Conservation (phyloP, 37 sponge, comb jelly and placozoan species). For the Halichondria panicea region DNA sequence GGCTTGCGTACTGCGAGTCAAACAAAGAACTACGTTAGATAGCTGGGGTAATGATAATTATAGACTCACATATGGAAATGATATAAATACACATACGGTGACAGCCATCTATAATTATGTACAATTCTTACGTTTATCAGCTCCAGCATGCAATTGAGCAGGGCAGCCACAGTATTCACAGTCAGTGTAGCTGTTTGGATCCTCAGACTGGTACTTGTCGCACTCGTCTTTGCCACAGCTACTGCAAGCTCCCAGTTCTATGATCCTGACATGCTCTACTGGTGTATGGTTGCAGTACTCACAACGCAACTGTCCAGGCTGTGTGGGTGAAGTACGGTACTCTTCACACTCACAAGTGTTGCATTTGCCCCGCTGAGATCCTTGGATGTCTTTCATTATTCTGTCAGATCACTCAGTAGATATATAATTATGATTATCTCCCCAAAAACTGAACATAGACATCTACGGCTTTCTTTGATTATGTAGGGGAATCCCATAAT, state of each 20-base stretch:
- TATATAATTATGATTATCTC: too few species aligned
- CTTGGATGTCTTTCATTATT: conserved; percentile 60
- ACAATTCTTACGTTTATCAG: conserved; percentile 45
- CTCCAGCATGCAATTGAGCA: conserved; percentile 41
- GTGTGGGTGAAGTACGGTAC: too few species aligned
- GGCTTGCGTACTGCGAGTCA: neutral
- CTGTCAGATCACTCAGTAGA: neutral
- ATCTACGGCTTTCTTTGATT: too few species aligned
- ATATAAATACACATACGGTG: too few species aligned
- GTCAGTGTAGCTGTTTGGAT: conserved; percentile 27
- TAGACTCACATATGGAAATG: too few species aligned
- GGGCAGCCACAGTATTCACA: conserved; percentile 64
- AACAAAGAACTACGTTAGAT: too few species aligned
- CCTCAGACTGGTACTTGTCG: conserved; percentile 49
- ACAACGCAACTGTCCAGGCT: too few species aligned
- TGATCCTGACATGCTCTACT: conserved; percentile 43
- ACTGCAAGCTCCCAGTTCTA: conserved; percentile 51
- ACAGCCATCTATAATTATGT: too few species aligned
- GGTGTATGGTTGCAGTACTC: conserved; percentile 76
- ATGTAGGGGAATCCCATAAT: too few species aligned
- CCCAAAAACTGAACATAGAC: too few species aligned
- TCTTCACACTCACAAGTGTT: conserved; percentile 59
- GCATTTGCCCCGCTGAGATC: conserved; percentile 57
- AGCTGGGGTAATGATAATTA: too few species aligned
- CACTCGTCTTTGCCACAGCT: conserved; percentile 39